Evolutionary conservation across 1,140 invertebrate species (phyloP).

Genomic region (Drosophila truncata): DNA sequence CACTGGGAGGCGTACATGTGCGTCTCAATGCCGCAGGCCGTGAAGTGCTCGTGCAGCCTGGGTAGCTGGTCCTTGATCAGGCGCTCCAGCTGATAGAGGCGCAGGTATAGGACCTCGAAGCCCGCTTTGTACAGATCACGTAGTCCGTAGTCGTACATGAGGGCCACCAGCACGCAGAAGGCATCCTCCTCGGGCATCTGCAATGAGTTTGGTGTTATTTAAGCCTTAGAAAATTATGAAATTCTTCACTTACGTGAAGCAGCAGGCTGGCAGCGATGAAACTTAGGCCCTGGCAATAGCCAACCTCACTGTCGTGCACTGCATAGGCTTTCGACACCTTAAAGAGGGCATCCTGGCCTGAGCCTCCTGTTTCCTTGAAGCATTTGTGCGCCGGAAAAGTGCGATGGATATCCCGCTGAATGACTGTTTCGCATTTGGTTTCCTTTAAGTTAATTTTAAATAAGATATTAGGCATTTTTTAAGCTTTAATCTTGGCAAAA

Average conservation of each 20-base stretch:
- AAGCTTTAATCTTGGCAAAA: not conserved
- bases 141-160: slow-evolving; percentile 98
- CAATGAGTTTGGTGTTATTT: not conserved
- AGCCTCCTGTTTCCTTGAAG: slow-evolving; percentile 96
- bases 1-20: slow-evolving; percentile 99
- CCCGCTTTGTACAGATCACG: slow-evolving; percentile 98
- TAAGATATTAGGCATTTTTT: not conserved
- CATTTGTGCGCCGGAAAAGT: slow-evolving; percentile 99
- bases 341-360: slow-evolving; percentile 96
- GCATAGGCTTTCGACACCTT: slow-evolving; percentile 99
- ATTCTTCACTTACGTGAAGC: slow-evolving; percentile 92
- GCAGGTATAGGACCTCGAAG: slow-evolving; percentile 97
- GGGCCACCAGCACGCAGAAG: slow-evolving; percentile 97
- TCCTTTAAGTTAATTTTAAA: slow-evolving; percentile 44
- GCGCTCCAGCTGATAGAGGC: slow-evolving; percentile 98
- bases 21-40: slow-evolving; percentile 95
- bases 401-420: slow-evolving; percentile 97
- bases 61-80: slow-evolving; percentile 95
- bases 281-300: slow-evolving; percentile 99
- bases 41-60: slow-evolving; percentile 96
- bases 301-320: slow-evolving; percentile 98
- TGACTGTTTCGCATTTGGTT: slow-evolving; percentile 93
- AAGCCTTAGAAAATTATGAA: not conserved
- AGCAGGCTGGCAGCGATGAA: slow-evolving; percentile 98
- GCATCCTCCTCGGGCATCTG: slow-evolving; percentile 99